Percentiles rank a stretch among this genome's conserved stretches.
These are phyloP conservation scores for Pseudochirops cupreus DNA, from an alignment of 2,797 vertebrate species.

Conservation along the genomic window DNA sequence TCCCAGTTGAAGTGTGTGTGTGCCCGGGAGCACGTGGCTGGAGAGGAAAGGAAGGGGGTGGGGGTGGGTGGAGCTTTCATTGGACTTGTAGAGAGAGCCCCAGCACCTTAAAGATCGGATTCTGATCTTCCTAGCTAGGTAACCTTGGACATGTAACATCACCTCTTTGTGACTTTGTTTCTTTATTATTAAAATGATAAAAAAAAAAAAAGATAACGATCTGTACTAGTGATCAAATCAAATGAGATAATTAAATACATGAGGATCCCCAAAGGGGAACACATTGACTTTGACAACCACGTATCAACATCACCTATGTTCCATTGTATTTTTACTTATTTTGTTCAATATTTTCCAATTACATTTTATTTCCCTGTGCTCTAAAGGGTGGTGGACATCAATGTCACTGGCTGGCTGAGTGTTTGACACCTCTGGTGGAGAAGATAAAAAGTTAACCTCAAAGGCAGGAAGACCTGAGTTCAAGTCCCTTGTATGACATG, in stretches of 20 bases:
- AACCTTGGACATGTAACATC: neutral
- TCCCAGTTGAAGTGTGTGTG: neutral
- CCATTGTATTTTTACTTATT: neutral
- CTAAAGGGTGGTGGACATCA: neutral
- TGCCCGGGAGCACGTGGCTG: neutral
- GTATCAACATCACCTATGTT: neutral
- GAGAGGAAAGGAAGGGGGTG: fast-evolving
- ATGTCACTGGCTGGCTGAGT: neutral
- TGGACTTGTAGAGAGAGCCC: neutral
- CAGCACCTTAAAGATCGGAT: neutral
- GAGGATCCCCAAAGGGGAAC: neutral
- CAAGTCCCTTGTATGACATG: neutral
- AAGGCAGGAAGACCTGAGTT: fast-evolving
- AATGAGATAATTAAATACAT: neutral
- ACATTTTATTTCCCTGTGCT: neutral
- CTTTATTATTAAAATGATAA: slow-evolving; percentile 5
- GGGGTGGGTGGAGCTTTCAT: neutral
- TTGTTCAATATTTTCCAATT: neutral
- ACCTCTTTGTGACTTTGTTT: neutral
- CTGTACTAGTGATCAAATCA: neutral
- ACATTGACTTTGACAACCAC: neutral
- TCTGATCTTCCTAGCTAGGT: neutral
- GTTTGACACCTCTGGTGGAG: neutral
- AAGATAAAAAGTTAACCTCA: neutral
- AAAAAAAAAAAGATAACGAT: neutral